Conservation (phyloP, 2,113 vertebrate species). For the Laticauda colubrina region DNA sequence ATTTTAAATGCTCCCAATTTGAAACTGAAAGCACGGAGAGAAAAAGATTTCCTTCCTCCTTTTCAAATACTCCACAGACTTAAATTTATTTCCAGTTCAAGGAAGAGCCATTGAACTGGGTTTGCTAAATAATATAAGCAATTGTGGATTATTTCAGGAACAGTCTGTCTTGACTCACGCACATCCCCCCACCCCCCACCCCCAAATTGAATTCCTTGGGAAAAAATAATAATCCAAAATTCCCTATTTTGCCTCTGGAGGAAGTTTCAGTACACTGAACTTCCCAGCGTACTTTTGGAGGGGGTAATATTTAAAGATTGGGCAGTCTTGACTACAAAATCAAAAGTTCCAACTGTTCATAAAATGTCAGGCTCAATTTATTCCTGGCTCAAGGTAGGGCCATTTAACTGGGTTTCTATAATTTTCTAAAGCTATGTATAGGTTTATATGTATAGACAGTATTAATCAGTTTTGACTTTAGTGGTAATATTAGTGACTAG, state of each 20-base stretch:
- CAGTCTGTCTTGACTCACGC: fast-evolving
- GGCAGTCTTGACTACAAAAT: neutral
- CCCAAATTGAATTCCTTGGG: neutral
- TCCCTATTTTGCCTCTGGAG: neutral
- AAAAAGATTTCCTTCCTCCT: neutral
- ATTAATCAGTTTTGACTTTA: neutral
- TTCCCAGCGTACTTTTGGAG: neutral
- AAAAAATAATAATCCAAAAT: neutral
- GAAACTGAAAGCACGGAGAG: neutral
- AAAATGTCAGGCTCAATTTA: neutral
- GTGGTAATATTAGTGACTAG: neutral
- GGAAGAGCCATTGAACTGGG: neutral
- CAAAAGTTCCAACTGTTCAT: neutral
- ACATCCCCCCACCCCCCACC: too few relatives aligned
- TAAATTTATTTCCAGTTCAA: neutral
- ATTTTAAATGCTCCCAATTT: neutral
- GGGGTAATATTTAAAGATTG: neutral
- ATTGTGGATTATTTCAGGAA: neutral
- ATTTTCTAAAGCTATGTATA: neutral
- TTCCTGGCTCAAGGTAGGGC: neutral
- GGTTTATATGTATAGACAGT: neutral
- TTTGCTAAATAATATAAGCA: neutral
- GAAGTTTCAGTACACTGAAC: neutral
- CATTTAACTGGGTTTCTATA: neutral
- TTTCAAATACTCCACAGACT: neutral